Evolutionary conservation across 1,140 invertebrate species (phyloP).

Genomic region (Drosophila kohkoa): DNA sequence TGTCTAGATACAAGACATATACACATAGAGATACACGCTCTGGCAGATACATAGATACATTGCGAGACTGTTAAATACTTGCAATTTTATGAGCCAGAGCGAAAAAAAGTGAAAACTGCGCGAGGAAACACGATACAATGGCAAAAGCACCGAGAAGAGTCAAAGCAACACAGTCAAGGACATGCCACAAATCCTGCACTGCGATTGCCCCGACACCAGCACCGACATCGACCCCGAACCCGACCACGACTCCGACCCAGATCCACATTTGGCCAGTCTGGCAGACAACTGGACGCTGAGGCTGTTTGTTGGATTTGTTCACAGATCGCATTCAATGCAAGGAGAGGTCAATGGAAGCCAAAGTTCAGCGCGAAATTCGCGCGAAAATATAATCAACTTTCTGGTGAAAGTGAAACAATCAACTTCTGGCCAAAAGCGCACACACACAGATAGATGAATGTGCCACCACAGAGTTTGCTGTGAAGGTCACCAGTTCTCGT

Average conservation of each 20-base stretch:
- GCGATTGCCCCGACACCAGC: slow-evolving; percentile 9
- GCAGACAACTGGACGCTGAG: slow-evolving; percentile 38
- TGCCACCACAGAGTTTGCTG: neutral
- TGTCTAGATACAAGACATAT: slow-evolving; percentile 12
- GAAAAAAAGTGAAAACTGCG: slow-evolving; percentile 68
- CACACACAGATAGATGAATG: neutral
- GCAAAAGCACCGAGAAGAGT: slow-evolving; percentile 33
- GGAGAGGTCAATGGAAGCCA: slow-evolving; percentile 59
- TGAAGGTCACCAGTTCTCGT: slow-evolving; percentile 13
- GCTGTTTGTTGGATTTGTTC: slow-evolving; percentile 21
- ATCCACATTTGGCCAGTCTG: slow-evolving; percentile 4
- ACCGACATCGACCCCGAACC: slow-evolving; percentile 7
- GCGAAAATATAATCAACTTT: slow-evolving; percentile 79
- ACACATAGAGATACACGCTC: slow-evolving; percentile 19
- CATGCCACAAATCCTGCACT: slow-evolving; percentile 64
- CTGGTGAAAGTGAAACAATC: slow-evolving; percentile 72
- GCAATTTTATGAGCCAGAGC: slow-evolving; percentile 74
- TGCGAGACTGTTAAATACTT: slow-evolving; percentile 68
- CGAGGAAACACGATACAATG: slow-evolving; percentile 68
- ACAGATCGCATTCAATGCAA: slow-evolving; percentile 14
- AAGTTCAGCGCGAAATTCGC: slow-evolving; percentile 65
- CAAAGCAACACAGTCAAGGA: slow-evolving; percentile 72
- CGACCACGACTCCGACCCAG: neutral
- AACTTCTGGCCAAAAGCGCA: slow-evolving; percentile 31
- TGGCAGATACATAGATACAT: slow-evolving; percentile 27